A percentile compares a stretch with the other conserved stretches of the same genome.
Conservation (phyloP, 2,113 vertebrate genomes). For the Myotis lucifugus region DNA sequence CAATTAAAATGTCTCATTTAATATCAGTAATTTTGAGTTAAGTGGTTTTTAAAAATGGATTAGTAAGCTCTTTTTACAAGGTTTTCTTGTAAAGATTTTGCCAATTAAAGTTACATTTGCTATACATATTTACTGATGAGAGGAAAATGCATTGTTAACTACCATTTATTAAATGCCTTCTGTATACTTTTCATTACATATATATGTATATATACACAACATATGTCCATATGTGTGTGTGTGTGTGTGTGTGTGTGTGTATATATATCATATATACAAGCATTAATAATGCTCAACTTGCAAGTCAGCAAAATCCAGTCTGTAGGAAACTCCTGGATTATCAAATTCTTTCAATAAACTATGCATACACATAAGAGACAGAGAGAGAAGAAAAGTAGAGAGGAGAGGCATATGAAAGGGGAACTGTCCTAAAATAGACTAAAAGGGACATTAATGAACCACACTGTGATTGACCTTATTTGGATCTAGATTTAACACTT, state of each 20-base stretch:
- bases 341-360: conserved; percentile 28
- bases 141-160: neutral
- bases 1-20: neutral
- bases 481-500: neutral
- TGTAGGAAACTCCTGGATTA: neutral
- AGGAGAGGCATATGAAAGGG: neutral
- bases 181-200: neutral
- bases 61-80: neutral
- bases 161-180: neutral
- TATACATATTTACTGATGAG: neutral
- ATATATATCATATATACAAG: neutral
- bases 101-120: neutral
- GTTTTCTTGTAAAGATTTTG: neutral
- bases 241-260: too few species aligned
- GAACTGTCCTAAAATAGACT: neutral
- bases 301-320: neutral
- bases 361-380: neutral
- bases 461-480: neutral
- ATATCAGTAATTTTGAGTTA: neutral
- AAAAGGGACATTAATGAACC: conserved; percentile 2
- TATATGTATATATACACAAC: too few species aligned
- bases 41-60: neutral
- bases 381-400: neutral
- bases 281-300: neutral
- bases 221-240: too few species aligned